Evolutionary conservation across 2,888 invertebrate genomes (phyloP).

Genomic region (Drosophila demipolita): DNA sequence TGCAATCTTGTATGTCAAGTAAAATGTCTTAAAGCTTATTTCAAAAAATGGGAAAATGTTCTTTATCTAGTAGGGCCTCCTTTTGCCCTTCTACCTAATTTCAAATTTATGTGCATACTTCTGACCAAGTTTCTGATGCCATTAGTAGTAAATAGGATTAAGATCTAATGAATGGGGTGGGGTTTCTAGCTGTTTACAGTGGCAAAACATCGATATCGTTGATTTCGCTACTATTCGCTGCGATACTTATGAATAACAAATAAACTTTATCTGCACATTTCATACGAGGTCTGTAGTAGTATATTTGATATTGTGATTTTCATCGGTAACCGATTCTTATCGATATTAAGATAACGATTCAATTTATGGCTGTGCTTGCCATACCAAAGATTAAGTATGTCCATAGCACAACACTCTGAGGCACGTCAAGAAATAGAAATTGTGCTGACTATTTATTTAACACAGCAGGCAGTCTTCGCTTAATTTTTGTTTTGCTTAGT

Average conservation of each 20-base stretch:
- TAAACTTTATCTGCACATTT: background rate
- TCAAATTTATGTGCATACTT: background rate
- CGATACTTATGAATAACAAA: background rate
- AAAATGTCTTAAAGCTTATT: background rate
- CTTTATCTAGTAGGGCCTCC: background rate
- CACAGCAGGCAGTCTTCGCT: constrained; percentile 2
- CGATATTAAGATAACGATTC: no score
- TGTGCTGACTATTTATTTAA: background rate
- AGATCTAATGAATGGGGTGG: background rate
- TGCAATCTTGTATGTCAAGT: background rate
- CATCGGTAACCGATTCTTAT: background rate
- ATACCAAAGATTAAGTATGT: background rate
- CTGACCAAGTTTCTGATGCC: background rate
- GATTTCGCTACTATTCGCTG: background rate
- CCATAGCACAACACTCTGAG: background rate
- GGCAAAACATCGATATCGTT: background rate
- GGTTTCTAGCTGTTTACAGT: background rate
- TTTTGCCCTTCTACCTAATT: background rate
- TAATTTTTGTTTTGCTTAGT: constrained; percentile 3
- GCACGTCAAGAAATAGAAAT: background rate
- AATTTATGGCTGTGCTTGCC: background rate
- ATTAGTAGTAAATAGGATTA: background rate
- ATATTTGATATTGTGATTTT: background rate
- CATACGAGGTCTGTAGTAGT: background rate
- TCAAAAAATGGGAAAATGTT: background rate